Conservation (phyloP, 35 echinoderm and acorn worm genomes). For the Amphiura filiformis region DNA sequence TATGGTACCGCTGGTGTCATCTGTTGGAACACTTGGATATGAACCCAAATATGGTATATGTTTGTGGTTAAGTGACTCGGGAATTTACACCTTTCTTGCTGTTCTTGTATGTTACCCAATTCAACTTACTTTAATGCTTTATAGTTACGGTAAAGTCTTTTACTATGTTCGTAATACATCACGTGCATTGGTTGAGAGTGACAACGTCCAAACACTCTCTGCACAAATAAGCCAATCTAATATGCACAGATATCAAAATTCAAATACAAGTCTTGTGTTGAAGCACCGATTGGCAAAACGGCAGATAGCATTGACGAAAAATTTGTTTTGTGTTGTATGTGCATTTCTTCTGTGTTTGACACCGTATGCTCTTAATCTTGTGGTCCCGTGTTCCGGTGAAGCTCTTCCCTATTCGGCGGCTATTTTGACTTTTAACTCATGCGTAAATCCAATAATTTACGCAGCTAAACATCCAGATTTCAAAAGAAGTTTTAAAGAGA, state of each 20-base stretch:
- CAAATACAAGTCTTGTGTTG: background rate
- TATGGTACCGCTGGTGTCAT: conserved; percentile 16
- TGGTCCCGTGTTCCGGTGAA: background rate
- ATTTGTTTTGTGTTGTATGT: conserved; percentile 36
- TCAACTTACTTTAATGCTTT: background rate
- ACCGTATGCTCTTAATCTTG: background rate
- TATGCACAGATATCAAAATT: too few species aligned
- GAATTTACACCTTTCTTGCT: background rate
- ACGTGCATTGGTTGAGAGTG: background rate
- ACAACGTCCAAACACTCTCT: background rate
- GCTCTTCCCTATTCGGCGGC: background rate
- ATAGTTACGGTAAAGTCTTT: background rate
- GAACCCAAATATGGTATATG: conserved; percentile 33
- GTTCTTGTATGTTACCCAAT: background rate
- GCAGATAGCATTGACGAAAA: conserved; percentile 24
- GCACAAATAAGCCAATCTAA: background rate
- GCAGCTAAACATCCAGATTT: conserved; percentile 39
- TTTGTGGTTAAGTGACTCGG: background rate
- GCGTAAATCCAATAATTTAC: conserved; percentile 43
- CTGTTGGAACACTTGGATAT: conserved; percentile 27
- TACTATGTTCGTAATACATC: background rate
- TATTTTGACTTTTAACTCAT: background rate
- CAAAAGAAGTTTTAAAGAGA: conserved; percentile 6
- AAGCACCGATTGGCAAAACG: background rate
- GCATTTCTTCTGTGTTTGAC: conserved; percentile 27